Conservation (phyloP, 2,113 vertebrate genomes). For the Tupaia tana region DNA sequence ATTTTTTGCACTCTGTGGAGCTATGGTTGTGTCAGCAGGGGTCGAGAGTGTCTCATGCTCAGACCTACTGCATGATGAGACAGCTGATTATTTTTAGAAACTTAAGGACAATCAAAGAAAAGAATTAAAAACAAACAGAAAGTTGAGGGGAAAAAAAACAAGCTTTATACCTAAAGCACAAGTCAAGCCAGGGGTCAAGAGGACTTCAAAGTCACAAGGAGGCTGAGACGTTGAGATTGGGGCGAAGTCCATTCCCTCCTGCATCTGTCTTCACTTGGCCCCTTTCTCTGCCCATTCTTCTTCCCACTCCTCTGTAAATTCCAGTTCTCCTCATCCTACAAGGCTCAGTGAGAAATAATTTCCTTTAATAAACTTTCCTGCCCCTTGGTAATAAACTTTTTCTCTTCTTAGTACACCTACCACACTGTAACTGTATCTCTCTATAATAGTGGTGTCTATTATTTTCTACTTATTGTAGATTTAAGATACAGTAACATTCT, state of each 20-base stretch:
- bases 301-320: neutral
- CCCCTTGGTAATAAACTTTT: neutral
- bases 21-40: neutral
- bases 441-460: neutral
- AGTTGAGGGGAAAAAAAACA: neutral
- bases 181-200: neutral
- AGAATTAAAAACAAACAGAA: neutral
- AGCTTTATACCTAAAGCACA: neutral
- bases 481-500: neutral
- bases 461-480: neutral
- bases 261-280: neutral
- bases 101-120: neutral
- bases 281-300: neutral
- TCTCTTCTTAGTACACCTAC: neutral
- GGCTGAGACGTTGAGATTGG: neutral
- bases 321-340: neutral
- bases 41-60: neutral
- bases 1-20: neutral
- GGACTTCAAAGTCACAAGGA: neutral
- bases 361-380: neutral
- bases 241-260: neutral
- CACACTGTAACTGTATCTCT: neutral
- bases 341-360: neutral
- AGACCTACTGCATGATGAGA: neutral
- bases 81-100: constrained; percentile 9